Percentiles rank a stretch among this genome's conserved stretches.
phyloP scores from a whole-genome alignment of 2,888 invertebrate genomes.

The Rhagium mordax region DNA sequence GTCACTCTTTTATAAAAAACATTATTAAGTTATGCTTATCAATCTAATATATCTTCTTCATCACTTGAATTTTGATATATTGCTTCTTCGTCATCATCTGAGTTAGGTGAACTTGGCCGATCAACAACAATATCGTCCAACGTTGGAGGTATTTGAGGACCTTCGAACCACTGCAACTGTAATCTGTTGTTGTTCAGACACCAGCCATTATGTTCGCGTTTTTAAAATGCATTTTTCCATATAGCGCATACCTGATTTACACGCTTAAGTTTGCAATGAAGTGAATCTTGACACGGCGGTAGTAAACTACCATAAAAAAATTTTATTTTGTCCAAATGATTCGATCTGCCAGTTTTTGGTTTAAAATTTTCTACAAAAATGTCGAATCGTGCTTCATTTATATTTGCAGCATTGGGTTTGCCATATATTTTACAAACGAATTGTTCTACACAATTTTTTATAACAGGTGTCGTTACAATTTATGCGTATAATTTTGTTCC shows the following conservation, averaged over 20 bases:
- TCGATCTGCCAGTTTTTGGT: background rate
- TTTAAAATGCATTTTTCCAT: background rate
- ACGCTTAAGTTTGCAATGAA: background rate
- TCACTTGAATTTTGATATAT: background rate
- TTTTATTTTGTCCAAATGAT: constrained; percentile 1
- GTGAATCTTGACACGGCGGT: background rate
- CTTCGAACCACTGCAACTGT: background rate
- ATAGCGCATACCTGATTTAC: background rate
- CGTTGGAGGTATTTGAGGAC: background rate
- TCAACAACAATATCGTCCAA: background rate
- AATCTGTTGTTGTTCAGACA: background rate
- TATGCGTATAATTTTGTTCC: too few species aligned
- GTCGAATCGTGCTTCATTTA: background rate
- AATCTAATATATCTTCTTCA: background rate
- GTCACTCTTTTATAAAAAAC: background rate
- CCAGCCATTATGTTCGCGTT: background rate
- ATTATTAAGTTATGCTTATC: too few species aligned
- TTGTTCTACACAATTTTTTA: background rate
- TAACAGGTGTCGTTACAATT: too few species aligned
- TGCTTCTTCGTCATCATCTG: background rate
- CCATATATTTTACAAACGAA: background rate
- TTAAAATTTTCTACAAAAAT: constrained; percentile 1
- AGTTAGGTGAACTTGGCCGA: background rate
- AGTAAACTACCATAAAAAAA: background rate
- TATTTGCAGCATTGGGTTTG: background rate